Evolutionary conservation across 37 sponge, comb jelly and placozoan genomes (phyloP), one percentile per base, ranked within the genome.

Genomic region (Ephydatia muelleri): DNA sequence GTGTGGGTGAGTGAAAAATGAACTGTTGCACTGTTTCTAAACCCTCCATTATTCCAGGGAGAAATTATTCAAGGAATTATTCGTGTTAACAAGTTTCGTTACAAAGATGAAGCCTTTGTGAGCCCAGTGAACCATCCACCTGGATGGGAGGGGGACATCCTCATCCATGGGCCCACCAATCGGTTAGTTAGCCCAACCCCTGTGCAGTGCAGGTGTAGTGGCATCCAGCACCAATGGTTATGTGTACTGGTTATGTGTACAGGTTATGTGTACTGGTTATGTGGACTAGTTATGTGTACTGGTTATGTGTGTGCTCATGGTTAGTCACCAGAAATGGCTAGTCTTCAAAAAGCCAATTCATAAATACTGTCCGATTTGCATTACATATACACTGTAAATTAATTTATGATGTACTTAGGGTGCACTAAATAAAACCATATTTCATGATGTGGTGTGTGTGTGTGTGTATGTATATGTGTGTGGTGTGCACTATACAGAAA

Each of bases 91-190:
- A 37, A 69, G 13, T 76, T 67, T 32, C 85, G 76, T 66, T 65
- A 85, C 29, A 65, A 78, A 23, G 68, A 87, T 26, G 84, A 84
- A 38, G 93, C 93, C 13, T 85, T 66, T 67, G 80, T 92, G 26
- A 84, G 72, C 13, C 65, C 35, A 9, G 21, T 65, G 25, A 82
- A 35, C n/a, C 19, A 22, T 1, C 57, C 57, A 1, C 65, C 69
- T 68, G 38, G 71, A 13, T n/a, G 2, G 29, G 64, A 75, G 3
- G 38, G 88, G 8, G 88, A 91, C 47, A 80, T 91, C 6, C 75
- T 87, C 0, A 87, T 91, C 36, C 34, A 72, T 32, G 92, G 92
- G 13, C 38, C 33, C 43, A 31, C 23, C 40, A 70, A 69, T 65
- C 79, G 92, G 92, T 91, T 43, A 0, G 49, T 47, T 43, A 21